Evolutionary conservation across 2,797 vertebrate species (phyloP).

Genomic region (Syncerus caffer): DNA sequence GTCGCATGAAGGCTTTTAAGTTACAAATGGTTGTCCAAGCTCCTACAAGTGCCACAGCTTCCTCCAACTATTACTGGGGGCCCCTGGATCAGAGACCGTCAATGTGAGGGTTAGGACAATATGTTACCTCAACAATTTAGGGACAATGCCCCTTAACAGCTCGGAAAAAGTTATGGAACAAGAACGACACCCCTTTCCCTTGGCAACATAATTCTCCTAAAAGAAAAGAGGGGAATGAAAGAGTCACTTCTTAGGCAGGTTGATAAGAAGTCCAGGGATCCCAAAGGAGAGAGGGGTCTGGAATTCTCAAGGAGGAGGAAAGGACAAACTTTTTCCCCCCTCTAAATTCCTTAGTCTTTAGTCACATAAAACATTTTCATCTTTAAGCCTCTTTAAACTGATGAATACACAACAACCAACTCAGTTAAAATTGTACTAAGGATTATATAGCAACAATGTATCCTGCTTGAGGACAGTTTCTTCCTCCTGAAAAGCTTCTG

Average conservation of each 20-base stretch:
- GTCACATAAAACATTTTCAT: too few species aligned
- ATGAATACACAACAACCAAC: too few species aligned
- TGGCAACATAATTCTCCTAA: not conserved
- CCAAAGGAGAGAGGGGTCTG: too few species aligned
- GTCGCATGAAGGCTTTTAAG: not conserved
- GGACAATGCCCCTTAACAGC: not conserved
- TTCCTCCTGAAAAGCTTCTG: too few species aligned
- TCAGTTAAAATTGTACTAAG: too few species aligned
- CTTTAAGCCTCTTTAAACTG: too few species aligned
- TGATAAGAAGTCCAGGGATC: not conserved
- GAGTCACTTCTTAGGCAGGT: not conserved
- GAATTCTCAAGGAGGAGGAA: too few species aligned
- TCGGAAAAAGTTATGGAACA: not conserved
- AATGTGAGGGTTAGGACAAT: not conserved
- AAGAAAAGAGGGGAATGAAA: not conserved
- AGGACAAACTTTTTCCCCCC: too few species aligned
- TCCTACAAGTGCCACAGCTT: not conserved
- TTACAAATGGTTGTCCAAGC: not conserved
- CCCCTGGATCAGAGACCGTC: not conserved
- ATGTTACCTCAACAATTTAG: not conserved
- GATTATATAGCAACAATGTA: too few species aligned
- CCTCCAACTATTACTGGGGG: not conserved
- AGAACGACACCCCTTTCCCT: not conserved
- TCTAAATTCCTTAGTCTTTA: too few species aligned
- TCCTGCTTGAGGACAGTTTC: too few species aligned